Base-by-base conservation (phyloP, 1,140 invertebrate species). In the Drosophila sulfurigaster region DNA sequence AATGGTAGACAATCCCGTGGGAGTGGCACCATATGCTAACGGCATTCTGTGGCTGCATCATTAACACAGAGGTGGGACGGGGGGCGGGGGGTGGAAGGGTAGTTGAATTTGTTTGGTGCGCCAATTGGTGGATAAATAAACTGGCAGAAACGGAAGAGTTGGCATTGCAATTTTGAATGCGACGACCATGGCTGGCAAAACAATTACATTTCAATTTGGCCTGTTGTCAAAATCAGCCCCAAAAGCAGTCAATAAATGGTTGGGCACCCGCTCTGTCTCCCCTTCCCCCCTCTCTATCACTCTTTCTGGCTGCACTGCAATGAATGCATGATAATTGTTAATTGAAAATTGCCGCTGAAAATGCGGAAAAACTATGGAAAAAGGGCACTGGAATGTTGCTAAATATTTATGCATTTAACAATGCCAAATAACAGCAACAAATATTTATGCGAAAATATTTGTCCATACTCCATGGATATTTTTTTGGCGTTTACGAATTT, bases 151-250 rank as follows among this genome's bases (percentile, higher is more conserved):
- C 43, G 16, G 51, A 64, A 64, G 59, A 59, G 56, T 73, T 67
- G 52, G 48, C 46, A 25, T 20, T 20, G 16, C 20, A 35, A n/a
- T 16, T 25, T 1, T 66, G 43, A 8, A 35, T 51, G 28, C 52
- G 28, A 28, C 52, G 28, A 28, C 51, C 10, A 10, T 32, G 75
- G 25, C 60, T 63, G 68, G 76, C 80, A 66, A 89, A 88, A 88
- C 83, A 88, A 88, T 88, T 88, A 88, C 83, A 88, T 89, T 88
- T 88, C 85, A 88, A 88, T 88, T 88, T 88, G 75, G 25, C 73
- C 74, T 56, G 54, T 83, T 83, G 83, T 87, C 83, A 87, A 75
- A 87, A 83, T 83, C 83, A 87, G 83, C 68, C 74, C 78, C 68
- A 45, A 59, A 71, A 54, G 46, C 75, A 64, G 57, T 71, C 51